Base-by-base conservation (phyloP, 2,888 invertebrate species). In the Orthosia gracilis region DNA sequence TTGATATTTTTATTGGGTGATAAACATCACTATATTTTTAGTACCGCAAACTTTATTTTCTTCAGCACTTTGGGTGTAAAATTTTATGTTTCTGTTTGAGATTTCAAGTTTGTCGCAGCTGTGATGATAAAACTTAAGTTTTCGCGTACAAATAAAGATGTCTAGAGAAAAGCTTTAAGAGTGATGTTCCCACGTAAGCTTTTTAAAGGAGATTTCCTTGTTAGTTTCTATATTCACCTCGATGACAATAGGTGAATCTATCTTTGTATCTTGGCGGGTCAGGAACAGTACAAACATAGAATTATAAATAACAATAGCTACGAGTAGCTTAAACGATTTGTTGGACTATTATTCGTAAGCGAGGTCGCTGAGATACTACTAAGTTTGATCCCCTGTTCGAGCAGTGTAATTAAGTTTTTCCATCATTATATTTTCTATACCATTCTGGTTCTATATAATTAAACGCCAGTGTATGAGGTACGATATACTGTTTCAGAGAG, bases 11-110 rank as follows among this genome's bases (percentile, higher is more conserved):
- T 58, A 76, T 61, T 7, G 49, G 49, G 81, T 78, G 23, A 82
- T 73, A 78, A 81, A 81, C 69, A 74, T 74, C 67, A 57, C 69
- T 81, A 73, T 82, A 73, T 65, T 70, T 69, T 81, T 69, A 78
- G 50, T 61, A 55, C 26, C 21, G 45, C 4, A 18, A 59, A 73
- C 18, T 67, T 80, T 77, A 72, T 64, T 77, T 81, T 55, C 69
- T 80, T 64, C 17, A 58, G 54, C 47, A 63, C 50, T 77, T 58
- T 21, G 21, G 17, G 18, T 47, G n/a, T 45, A 47, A 54, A 65
- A 12, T 54, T 54, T 0, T 11, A 49, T 17, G 59, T 68, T 80
- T 52, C 5, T 57, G 13, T 54, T 59, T 11, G n/a, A 12, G 50
- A 47, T 63, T 63, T 61, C 52, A 52, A 58, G 21, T 55, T 1